A percentile compares a stretch with the other conserved stretches of the same genome.
phyloP scores from a whole-genome alignment of 2,797 vertebrate species.

The Eulemur rubriventer region DNA sequence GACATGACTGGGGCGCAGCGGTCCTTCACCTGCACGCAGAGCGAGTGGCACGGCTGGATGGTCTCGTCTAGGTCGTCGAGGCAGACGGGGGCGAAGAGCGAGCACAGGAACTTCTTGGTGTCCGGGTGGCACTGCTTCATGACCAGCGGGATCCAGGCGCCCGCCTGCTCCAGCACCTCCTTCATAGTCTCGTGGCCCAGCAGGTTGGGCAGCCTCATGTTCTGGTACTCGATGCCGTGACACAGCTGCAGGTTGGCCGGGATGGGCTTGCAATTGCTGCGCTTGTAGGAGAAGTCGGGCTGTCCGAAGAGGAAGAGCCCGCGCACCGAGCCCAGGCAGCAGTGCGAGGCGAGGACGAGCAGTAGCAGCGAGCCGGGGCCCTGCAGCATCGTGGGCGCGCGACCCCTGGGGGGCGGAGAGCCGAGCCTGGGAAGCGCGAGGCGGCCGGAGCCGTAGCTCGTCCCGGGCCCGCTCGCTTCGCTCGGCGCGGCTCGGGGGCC shows the following conservation, averaged over 20 bases:
- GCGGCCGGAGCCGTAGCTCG: neutral
- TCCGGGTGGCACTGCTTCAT: constrained; percentile 97
- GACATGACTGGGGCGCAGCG: constrained; percentile 98
- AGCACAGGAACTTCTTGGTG: constrained; percentile 98
- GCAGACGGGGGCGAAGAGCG: constrained; percentile 97
- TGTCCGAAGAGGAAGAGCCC: constrained; percentile 94
- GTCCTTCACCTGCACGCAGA: constrained; percentile 94
- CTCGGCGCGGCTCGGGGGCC: neutral
- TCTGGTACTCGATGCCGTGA: constrained; percentile 95
- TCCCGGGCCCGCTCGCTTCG: constrained; percentile 1
- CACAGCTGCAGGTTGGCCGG: constrained; percentile 93
- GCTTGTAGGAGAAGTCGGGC: constrained; percentile 92
- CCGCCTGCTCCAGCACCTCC: constrained; percentile 96
- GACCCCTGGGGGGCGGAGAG: neutral
- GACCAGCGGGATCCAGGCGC: constrained; percentile 97
- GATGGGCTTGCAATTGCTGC: constrained; percentile 96
- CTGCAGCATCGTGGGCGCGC: constrained; percentile 81
- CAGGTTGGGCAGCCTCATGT: constrained; percentile 98
- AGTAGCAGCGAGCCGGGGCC: constrained; percentile 81
- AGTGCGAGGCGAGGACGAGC: constrained; percentile 83
- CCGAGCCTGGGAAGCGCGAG: constrained; percentile 11
- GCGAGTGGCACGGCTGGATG: constrained; percentile 96
- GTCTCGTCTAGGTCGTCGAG: constrained; percentile 96
- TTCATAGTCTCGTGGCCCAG: constrained; percentile 97
- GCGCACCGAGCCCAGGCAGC: constrained; percentile 87